These are phyloP conservation scores for Catagonus wagneri DNA, from an alignment of 2,113 vertebrate genomes.

Conservation along the genomic window DNA sequence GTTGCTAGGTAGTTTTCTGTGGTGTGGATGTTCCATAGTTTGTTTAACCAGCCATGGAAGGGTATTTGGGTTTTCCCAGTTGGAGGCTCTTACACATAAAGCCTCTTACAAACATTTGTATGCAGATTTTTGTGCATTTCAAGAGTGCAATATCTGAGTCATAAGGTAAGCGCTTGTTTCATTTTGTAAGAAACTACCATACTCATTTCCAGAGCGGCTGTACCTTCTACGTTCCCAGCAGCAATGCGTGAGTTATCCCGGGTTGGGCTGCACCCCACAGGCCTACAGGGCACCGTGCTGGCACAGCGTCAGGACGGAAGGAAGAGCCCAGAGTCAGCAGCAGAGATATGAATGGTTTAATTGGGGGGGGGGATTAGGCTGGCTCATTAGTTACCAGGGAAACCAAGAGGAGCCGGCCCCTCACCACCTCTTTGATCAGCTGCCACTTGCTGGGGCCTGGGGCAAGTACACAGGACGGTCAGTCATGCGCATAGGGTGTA, in stretches of 20 bases:
- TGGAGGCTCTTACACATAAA: background rate
- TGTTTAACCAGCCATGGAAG: background rate
- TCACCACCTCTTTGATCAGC: too few relatives aligned
- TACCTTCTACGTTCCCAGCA: background rate
- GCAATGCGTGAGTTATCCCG: background rate
- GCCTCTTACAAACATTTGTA: background rate
- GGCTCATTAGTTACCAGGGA: too few relatives aligned
- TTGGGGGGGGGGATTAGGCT: too few relatives aligned
- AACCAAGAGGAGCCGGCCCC: too few relatives aligned
- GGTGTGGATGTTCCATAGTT: background rate
- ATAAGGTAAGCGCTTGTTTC: background rate
- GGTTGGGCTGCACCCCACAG: too few relatives aligned
- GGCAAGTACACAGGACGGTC: too few relatives aligned
- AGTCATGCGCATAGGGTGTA: too few relatives aligned
- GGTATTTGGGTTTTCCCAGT: background rate
- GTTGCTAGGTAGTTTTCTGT: background rate
- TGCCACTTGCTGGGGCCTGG: too few relatives aligned
- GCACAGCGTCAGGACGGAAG: too few relatives aligned
- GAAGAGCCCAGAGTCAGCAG: too few relatives aligned
- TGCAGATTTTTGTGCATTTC: background rate
- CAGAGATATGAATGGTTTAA: too few relatives aligned
- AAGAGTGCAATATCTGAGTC: background rate
- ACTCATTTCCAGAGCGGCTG: background rate
- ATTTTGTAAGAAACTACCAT: background rate
- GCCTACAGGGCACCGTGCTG: too few relatives aligned